Base-by-base conservation (phyloP, 2,113 vertebrate genomes). In the Malaclemys terrapin region DNA sequence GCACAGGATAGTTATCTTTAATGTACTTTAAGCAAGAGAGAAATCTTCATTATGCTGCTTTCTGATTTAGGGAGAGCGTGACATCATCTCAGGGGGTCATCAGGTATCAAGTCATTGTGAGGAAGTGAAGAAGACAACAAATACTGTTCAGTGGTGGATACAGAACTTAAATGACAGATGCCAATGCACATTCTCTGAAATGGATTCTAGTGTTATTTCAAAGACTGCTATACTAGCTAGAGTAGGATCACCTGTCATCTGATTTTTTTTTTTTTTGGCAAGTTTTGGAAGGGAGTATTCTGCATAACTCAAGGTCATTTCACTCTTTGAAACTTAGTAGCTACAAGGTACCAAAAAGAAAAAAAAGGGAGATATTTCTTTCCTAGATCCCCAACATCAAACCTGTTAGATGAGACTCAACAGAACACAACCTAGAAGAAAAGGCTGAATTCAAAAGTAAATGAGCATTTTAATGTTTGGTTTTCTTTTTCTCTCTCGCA, bases 1-100 rank as follows among this genome's bases (percentile, higher is more conserved):
- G 92, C 62, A 94, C 65, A 89, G 83, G 54, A 93, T 92, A 90
- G 82, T 97, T 93, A 96, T 89, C 86, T 93, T 25, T 82, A 93
- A 92, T 8, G 8, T 87, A 96, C 86, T 96, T 85, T 90, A 87
- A 96, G 72, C 82, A 89, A 91, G 78, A 89, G 5, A 94, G 19
- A 89, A 95, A 88, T 84, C 83, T 90, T 88, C 10, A 42, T 87
- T 94, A n/a, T 92, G 95, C 50, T 8, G 57, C 38, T 42, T 94
- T 62, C 80, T 10, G 8, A 85, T 69, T 95, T 59, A 93, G 78
- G 92, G 50, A 35, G 89, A 88, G 11, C 78, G 85, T 90, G 94
- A 53, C 5, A 57, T 90, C 69, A 90, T 24, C 80, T 85, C 59
- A 91, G 69, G 27, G 93, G 52, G 49, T 4, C 10, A 80, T 84